Evolutionary conservation across 2,797 vertebrate genomes (phyloP).

Genomic region (Leuciscus waleckii): DNA sequence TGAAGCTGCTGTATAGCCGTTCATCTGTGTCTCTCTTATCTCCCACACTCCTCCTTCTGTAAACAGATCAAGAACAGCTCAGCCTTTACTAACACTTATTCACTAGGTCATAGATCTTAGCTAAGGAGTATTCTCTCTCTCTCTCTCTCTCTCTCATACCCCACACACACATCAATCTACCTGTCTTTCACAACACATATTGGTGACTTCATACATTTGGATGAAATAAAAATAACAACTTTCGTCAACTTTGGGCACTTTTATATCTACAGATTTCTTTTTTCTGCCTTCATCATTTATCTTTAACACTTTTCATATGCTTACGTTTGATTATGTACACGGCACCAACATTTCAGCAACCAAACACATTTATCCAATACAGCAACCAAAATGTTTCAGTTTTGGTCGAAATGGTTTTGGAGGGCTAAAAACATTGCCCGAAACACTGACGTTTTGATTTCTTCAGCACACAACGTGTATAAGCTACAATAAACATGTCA

Average conservation of each 20-base stretch:
- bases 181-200: slow-evolving; percentile 14
- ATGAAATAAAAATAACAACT: slow-evolving; percentile 5
- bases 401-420: background rate
- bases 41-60: slow-evolving; percentile 43
- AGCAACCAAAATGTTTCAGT: background rate
- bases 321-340: background rate
- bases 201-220: slow-evolving; percentile 9
- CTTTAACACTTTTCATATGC: background rate
- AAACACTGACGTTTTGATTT: background rate
- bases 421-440: background rate
- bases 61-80: slow-evolving; percentile 50
- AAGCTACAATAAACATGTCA: background rate
- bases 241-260: background rate
- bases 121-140: slow-evolving; percentile 14
- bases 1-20: slow-evolving; percentile 48
- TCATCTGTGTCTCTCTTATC: slow-evolving; percentile 50
- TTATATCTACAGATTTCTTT: background rate
- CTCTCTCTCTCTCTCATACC: background rate
- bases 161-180: slow-evolving; percentile 10
- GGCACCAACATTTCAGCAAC: background rate
- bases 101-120: slow-evolving; percentile 31
- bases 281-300: background rate
- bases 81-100: slow-evolving; percentile 40
- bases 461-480: background rate
- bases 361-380: background rate